Evolutionary conservation across 2,797 vertebrate species (phyloP).

Genomic region (Staurois parvus): DNA sequence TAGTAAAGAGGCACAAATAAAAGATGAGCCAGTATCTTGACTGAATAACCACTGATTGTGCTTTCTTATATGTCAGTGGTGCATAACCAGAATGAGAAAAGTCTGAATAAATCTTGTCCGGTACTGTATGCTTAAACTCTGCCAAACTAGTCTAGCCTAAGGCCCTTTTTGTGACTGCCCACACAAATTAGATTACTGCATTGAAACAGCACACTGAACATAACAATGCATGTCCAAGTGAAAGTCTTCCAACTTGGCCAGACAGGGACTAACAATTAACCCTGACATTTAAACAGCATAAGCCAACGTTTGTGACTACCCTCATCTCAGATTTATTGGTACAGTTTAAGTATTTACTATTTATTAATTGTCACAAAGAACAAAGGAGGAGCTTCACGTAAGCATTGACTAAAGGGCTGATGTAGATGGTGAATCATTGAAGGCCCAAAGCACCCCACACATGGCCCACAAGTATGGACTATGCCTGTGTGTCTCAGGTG

Average conservation of each 20-base stretch:
- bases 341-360: too few species aligned
- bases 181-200: conserved; percentile 4
- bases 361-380: too few species aligned
- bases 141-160: conserved; percentile 30
- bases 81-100: conserved; percentile 36
- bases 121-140: conserved; percentile 30
- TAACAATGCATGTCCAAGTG: conserved; percentile 16
- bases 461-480: too few species aligned
- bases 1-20: conserved; percentile 13
- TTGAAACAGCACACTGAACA: conserved; percentile 15
- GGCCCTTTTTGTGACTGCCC: conserved; percentile 21
- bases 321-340: too few species aligned
- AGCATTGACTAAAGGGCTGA: too few species aligned
- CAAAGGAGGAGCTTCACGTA: too few species aligned
- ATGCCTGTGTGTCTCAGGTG: too few species aligned
- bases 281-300: too few species aligned
- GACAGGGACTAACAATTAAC: too few species aligned
- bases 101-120: conserved; percentile 24
- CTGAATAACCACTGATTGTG: conserved; percentile 50
- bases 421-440: too few species aligned
- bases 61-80: conserved; percentile 49
- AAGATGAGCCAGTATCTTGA: conserved; percentile 46
- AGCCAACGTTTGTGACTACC: too few species aligned
- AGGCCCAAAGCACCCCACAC: too few species aligned
- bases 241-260: conserved; percentile 15